Evolutionary conservation across 2,113 vertebrate species (phyloP).

Genomic region (Neogobius melanostomus): DNA sequence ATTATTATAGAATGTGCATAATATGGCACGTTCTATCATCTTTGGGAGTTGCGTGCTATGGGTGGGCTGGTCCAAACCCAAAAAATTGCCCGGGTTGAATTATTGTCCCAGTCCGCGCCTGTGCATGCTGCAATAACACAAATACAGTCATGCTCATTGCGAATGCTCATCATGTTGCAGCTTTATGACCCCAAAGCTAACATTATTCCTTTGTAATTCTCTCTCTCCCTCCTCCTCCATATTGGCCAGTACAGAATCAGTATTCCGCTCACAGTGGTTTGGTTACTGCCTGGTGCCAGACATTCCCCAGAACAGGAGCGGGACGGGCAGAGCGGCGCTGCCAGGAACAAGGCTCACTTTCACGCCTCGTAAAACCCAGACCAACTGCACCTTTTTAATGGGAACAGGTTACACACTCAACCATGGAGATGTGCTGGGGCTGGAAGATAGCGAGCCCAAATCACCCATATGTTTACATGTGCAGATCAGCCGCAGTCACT

Average conservation of each 20-base stretch:
- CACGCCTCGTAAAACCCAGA: slow-evolving; percentile 1
- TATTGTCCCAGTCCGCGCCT: no score
- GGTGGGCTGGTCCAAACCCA: no score
- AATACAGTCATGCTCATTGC: not conserved
- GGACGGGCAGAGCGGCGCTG: not conserved
- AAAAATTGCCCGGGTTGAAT: no score
- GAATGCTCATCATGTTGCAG: not conserved
- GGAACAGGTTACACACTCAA: not conserved
- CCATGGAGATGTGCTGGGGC: not conserved
- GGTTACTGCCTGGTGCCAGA: slow-evolving; percentile 1
- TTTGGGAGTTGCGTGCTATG: no score
- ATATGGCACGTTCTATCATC: no score
- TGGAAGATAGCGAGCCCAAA: not conserved
- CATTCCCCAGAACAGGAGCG: slow-evolving; percentile 5
- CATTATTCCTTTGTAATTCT: not conserved
- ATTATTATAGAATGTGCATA: no score
- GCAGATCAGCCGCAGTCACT: not conserved
- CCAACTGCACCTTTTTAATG: slow-evolving; percentile 2
- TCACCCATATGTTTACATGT: not conserved
- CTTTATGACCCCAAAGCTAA: slow-evolving; percentile 4
- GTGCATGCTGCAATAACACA: not conserved
- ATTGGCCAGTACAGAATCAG: not conserved
- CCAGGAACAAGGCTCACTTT: slow-evolving; percentile 9
- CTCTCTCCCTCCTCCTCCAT: not conserved
- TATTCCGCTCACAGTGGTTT: not conserved